A percentile compares a stretch with the other conserved stretches of the same genome.
Evolutionary conservation across 2,113 vertebrate genomes (phyloP).

Genomic region (Tangachromis dhanisi): DNA sequence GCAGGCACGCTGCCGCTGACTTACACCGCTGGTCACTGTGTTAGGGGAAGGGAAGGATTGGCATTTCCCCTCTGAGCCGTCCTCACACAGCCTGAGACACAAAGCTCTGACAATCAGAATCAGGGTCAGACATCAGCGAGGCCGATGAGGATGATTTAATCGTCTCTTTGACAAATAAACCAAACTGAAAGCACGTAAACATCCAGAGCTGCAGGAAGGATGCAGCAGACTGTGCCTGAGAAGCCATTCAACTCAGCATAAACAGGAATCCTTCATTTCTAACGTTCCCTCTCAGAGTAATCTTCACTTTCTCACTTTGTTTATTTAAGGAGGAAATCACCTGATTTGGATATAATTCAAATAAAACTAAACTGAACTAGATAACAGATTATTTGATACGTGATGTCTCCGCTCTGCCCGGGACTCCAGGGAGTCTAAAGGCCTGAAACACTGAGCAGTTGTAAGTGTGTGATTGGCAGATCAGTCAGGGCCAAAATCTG

Average conservation of each 20-base stretch:
- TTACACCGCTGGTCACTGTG: background rate
- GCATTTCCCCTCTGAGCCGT: slow-evolving; percentile 27
- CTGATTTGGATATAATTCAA: background rate
- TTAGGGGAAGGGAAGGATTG: slow-evolving; percentile 38
- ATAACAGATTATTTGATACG: background rate
- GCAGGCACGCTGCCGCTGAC: background rate
- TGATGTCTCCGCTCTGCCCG: background rate
- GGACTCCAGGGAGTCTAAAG: background rate
- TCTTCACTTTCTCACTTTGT: background rate
- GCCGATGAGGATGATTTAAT: background rate
- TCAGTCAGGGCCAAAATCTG: background rate
- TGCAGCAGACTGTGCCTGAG: background rate
- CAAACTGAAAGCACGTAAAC: background rate
- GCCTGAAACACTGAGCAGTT: background rate
- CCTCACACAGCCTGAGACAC: background rate
- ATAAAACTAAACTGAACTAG: background rate
- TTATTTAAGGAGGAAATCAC: background rate
- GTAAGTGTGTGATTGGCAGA: background rate
- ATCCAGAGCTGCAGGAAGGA: background rate
- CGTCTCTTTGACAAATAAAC: background rate
- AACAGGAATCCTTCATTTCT: background rate
- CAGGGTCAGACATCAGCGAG: background rate
- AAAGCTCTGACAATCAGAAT: background rate
- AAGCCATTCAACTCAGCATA: background rate
- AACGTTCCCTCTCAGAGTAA: background rate